These are phyloP conservation scores for Sanderia malayensis DNA, from an alignment of 30 jellyfish, hydroid and myxozoan genomes.

Conservation along the genomic window DNA sequence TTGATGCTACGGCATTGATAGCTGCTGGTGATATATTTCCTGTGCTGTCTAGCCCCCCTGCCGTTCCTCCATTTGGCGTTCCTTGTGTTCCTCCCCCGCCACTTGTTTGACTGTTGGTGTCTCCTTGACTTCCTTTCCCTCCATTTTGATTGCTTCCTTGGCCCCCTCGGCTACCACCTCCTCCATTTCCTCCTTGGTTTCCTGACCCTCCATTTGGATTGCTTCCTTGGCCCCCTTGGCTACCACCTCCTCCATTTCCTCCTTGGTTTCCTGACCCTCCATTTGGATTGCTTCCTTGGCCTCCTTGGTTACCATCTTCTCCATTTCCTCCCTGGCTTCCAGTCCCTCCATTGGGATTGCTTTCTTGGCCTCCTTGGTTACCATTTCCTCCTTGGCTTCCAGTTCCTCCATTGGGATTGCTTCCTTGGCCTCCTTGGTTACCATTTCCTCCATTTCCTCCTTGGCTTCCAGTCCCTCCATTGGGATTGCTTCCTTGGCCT, in stretches of 20 bases:
- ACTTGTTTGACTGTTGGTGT: not conserved
- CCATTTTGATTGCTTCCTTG: not conserved
- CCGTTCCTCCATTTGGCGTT: not conserved
- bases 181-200: constrained; percentile 25
- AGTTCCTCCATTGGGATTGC: not conserved
- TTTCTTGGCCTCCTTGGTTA: not conserved
- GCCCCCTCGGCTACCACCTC: constrained; percentile 13
- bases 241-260: not conserved
- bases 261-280: constrained; percentile 6
- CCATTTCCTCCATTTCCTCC: constrained; percentile 1
- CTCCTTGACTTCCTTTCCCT: constrained; percentile 1
- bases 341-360: constrained; percentile 2
- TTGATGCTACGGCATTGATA: constrained; percentile 40
- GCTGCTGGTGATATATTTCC: constrained; percentile 12
- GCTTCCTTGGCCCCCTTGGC: constrained; percentile 12
- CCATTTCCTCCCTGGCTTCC: constrained; percentile 19
- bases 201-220: not conserved
- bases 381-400: not conserved
- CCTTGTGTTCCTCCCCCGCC: constrained; percentile 2
- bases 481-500: constrained; percentile 27
- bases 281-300: not conserved
- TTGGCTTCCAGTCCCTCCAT: constrained; percentile 24
- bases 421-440: constrained; percentile 4
- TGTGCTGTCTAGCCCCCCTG: not conserved
- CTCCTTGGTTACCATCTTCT: not conserved